Conservation (phyloP, 2,797 vertebrate genomes). For the Cottoperca gobio region DNA sequence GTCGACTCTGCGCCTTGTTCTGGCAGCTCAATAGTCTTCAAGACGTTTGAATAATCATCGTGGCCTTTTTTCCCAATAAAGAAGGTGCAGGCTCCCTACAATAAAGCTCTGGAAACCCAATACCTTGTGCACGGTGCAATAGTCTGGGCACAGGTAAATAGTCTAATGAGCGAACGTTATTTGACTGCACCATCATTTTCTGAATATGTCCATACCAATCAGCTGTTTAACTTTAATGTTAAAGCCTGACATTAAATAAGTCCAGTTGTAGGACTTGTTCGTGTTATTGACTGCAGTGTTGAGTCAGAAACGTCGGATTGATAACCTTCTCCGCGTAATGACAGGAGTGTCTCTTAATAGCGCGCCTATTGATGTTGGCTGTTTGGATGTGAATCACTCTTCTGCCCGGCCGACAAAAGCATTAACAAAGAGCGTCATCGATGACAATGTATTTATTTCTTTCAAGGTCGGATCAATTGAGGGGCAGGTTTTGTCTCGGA, state of each 20-base stretch:
- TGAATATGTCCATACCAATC: slow-evolving; percentile 36
- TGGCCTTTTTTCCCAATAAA: slow-evolving; percentile 73
- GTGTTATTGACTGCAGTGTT: slow-evolving; percentile 45
- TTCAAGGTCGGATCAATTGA: slow-evolving; percentile 68
- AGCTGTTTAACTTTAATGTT: slow-evolving; percentile 29
- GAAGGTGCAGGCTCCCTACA: slow-evolving; percentile 54
- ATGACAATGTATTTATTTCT: slow-evolving; percentile 70
- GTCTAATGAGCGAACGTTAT: slow-evolving; percentile 20
- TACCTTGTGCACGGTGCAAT: slow-evolving; percentile 21
- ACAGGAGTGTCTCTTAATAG: slow-evolving; percentile 55
- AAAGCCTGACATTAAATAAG: slow-evolving; percentile 9
- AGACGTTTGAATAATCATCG: slow-evolving; percentile 74
- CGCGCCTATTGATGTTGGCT: slow-evolving; percentile 51
- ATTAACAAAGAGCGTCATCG: slow-evolving; percentile 61
- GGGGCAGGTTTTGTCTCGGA: slow-evolving; percentile 65
- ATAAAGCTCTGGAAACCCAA: slow-evolving; percentile 61
- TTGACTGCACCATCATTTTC: slow-evolving; percentile 33
- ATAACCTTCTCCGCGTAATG: slow-evolving; percentile 55
- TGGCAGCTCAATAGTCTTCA: slow-evolving; percentile 71
- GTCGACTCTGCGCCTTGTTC: slow-evolving; percentile 62
- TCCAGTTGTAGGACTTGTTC: slow-evolving; percentile 10
- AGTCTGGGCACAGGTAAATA: slow-evolving; percentile 18
- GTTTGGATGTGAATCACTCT: slow-evolving; percentile 56
- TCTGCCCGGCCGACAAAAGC: slow-evolving; percentile 44
- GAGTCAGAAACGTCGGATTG: slow-evolving; percentile 45